phyloP scores from a whole-genome alignment of 2,797 vertebrate species.

The Heterohyrax brucei region DNA sequence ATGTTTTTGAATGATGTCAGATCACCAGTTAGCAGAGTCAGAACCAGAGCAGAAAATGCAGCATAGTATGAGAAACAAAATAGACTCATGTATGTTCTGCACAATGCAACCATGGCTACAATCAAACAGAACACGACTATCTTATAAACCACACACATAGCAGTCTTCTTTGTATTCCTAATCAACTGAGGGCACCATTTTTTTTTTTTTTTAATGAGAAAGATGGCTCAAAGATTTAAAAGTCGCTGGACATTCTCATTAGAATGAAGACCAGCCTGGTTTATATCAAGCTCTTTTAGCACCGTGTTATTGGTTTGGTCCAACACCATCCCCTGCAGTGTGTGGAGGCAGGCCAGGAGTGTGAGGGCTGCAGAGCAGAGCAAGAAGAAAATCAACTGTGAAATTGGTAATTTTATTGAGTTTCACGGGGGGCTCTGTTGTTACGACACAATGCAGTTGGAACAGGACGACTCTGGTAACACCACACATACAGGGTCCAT shows the following conservation, averaged over 20 bases:
- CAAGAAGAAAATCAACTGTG: constrained; percentile 94
- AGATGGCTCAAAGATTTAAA: constrained; percentile 84
- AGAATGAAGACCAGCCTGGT: constrained; percentile 89
- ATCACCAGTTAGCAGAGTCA: constrained; percentile 66
- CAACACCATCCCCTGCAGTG: constrained; percentile 92
- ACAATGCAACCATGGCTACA: background rate
- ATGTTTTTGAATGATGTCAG: constrained; percentile 70
- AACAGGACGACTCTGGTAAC: constrained; percentile 91
- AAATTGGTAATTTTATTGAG: constrained; percentile 94
- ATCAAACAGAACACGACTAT: background rate
- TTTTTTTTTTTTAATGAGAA: constrained; percentile 46
- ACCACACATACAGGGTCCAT: constrained; percentile 89
- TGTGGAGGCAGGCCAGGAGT: constrained; percentile 93
- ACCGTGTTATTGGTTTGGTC: constrained; percentile 91
- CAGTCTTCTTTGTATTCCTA: background rate
- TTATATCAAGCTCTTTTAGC: constrained; percentile 90
- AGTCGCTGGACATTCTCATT: constrained; percentile 87
- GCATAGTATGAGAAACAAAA: constrained; percentile 8
- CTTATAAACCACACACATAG: background rate
- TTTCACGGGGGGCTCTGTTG: constrained; percentile 93
- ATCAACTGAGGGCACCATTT: background rate
- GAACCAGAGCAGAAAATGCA: constrained; percentile 60
- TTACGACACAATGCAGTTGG: constrained; percentile 92
- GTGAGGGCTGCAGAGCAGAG: constrained; percentile 93
- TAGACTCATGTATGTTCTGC: background rate